Evolutionary conservation across 2,888 invertebrate species (phyloP).

Genomic region (Ennomos fuscantarius): DNA sequence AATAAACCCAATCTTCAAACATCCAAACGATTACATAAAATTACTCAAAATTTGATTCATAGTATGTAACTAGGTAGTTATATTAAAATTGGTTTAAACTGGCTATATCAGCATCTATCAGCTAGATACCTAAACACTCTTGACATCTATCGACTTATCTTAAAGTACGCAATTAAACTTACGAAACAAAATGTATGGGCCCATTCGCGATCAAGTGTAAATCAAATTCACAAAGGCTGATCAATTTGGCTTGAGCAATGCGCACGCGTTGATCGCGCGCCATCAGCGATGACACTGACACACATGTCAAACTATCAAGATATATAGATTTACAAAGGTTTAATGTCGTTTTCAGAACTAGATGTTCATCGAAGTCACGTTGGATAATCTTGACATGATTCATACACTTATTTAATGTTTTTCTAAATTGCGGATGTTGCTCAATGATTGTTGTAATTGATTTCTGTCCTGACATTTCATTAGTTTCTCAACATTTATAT

Average conservation of each 20-base stretch:
- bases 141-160: constrained; percentile 33
- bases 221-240: constrained; percentile 52
- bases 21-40: no score
- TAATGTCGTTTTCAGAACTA: neutral
- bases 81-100: constrained; percentile 11
- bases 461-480: constrained; percentile 34
- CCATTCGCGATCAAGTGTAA: constrained; percentile 52
- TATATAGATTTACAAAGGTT: neutral
- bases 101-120: constrained; percentile 7
- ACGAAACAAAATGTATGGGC: constrained; percentile 39
- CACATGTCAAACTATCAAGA: constrained; percentile 24
- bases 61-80: no score
- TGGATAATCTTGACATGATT: constrained; percentile 33
- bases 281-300: constrained; percentile 50
- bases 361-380: constrained; percentile 3
- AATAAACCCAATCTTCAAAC: no score
- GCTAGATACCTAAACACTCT: constrained; percentile 23
- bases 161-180: constrained; percentile 35
- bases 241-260: constrained; percentile 36
- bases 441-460: constrained; percentile 36
- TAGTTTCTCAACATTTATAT: constrained; percentile 29
- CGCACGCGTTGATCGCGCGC: constrained; percentile 36
- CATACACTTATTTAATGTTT: constrained; percentile 27
- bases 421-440: constrained; percentile 34
- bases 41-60: no score